Percentiles rank a stretch among this genome's conserved stretches.
Evolutionary conservation across 2,797 vertebrate genomes (phyloP).

Genomic region (Micromesistius poutassou): DNA sequence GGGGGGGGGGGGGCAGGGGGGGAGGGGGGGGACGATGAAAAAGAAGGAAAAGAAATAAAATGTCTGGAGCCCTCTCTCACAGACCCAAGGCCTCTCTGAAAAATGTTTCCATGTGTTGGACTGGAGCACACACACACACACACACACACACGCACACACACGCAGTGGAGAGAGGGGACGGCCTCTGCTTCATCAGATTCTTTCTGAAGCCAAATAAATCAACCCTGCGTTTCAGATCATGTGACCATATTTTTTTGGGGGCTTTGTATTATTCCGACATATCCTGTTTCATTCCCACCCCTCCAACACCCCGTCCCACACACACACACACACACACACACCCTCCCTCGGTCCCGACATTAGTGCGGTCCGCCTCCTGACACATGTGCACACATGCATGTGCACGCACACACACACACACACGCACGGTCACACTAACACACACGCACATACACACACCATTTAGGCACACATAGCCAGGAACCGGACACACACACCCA

Average conservation of each 20-base stretch:
- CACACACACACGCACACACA: too few species aligned
- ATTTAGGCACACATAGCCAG: conserved; percentile 6
- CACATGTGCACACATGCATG: conserved; percentile 24
- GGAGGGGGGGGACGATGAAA: conserved; percentile 51
- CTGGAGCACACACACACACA: conserved; percentile 41
- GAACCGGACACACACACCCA: not conserved
- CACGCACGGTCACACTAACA: conserved; percentile 22
- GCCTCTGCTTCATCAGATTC: conserved; percentile 71
- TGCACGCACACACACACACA: not conserved
- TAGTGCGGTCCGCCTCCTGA: not conserved
- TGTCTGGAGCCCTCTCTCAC: conserved; percentile 49
- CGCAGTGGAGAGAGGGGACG: conserved; percentile 66
- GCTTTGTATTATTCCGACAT: conserved; percentile 74
- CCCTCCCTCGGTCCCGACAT: conserved; percentile 1
- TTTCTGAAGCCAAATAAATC: conserved; percentile 75
- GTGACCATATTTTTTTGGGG: conserved; percentile 63
- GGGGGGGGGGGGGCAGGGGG: conserved; percentile 35
- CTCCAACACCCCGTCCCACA: not conserved
- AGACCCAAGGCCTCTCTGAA: conserved; percentile 67
- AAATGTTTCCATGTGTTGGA: conserved; percentile 76
- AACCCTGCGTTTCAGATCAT: conserved; percentile 70
- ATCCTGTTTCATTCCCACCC: conserved; percentile 59
- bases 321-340: conserved; percentile 14
- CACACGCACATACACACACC: conserved; percentile 10
- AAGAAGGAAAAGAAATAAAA: conserved; percentile 66